Conservation (phyloP, 1,140 invertebrate species). For the Maconellicoccus hirsutus region DNA sequence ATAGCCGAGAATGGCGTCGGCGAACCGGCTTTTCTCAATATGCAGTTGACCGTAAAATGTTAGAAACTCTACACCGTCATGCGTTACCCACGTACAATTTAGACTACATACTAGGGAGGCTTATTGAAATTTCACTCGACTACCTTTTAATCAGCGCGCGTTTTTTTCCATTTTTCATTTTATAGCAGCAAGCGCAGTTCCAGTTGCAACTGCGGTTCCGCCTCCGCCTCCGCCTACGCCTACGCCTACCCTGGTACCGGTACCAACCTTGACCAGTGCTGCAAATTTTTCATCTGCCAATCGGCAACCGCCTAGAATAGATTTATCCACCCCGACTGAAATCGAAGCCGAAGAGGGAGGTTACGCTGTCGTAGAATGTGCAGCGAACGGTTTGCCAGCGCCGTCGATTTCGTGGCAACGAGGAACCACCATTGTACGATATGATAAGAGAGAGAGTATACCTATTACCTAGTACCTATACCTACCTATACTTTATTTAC, state of each 20-base stretch:
- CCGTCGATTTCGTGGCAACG: constrained; percentile 65
- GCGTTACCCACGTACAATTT: no score
- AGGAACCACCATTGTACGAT: constrained; percentile 51
- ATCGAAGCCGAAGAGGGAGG: constrained; percentile 56
- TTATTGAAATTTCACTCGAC: no score
- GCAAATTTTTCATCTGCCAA: no score
- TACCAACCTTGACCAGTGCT: neutral
- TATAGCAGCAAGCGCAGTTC: neutral
- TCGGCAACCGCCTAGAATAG: constrained; percentile 31
- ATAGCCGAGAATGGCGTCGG: constrained; percentile 68
- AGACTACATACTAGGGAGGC: no score
- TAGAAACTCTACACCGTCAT: no score
- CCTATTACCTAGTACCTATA: no score
- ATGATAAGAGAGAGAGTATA: neutral
- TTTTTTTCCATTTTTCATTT: neutral
- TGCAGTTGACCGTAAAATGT: neutral
- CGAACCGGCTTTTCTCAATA: constrained; percentile 37
- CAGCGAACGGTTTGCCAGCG: constrained; percentile 57
- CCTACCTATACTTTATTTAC: neutral
- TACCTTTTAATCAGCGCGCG: neutral
- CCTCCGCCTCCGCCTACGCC: constrained; percentile 30
- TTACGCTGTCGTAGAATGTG: constrained; percentile 55
- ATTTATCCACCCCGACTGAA: constrained; percentile 38
- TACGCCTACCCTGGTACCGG: constrained; percentile 32
- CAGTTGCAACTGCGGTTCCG: constrained; percentile 27